These are phyloP conservation scores for Manis pentadactyla DNA, from an alignment of 2,797 vertebrate species.

Conservation along the genomic window DNA sequence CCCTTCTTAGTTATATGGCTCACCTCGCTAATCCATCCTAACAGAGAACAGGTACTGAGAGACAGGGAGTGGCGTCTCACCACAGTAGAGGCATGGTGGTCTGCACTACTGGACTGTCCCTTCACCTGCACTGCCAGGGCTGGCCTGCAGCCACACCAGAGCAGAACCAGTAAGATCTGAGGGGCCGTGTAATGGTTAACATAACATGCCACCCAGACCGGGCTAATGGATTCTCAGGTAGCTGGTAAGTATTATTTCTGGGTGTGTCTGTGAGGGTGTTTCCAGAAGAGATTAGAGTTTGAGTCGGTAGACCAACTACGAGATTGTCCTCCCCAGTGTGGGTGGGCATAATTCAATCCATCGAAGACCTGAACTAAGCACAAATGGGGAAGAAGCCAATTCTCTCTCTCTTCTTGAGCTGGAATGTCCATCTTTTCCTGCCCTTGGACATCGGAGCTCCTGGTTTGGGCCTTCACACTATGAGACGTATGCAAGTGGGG, in stretches of 20 bases:
- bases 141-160: fast-evolving
- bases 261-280: not conserved
- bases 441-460: too few relatives aligned
- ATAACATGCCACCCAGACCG: not conserved
- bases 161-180: not conserved
- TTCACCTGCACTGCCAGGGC: not conserved
- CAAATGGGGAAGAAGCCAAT: not conserved
- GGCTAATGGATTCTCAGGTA: too few relatives aligned
- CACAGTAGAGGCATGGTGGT: not conserved
- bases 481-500: too few relatives aligned
- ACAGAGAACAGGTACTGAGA: not conserved
- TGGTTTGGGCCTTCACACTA: not conserved
- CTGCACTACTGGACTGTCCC: fast-evolving
- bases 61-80: not conserved
- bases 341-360: not conserved
- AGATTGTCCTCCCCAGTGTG: not conserved
- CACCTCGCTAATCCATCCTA: not conserved
- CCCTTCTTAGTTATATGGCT: not conserved
- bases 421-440: not conserved
- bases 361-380: not conserved
- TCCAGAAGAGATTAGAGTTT: not conserved
- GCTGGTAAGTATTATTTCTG: not conserved
- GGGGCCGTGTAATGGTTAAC: not conserved
- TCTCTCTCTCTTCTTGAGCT: not conserved
- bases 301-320: not conserved